Evolutionary conservation across 1,140 invertebrate species (phyloP).

Genomic region (Zaprionus vittiger): DNA sequence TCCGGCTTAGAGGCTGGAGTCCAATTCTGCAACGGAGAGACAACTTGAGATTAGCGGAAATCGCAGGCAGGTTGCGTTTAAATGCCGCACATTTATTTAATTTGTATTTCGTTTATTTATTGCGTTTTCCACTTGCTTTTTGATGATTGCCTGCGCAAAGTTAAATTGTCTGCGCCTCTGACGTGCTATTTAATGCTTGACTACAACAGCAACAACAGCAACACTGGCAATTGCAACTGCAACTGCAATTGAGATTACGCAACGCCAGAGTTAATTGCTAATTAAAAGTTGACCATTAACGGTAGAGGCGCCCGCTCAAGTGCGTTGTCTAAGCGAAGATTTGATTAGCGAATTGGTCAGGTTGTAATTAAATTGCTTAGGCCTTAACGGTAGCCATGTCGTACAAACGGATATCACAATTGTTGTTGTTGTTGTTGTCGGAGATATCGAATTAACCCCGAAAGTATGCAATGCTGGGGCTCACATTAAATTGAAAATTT

Average conservation of each 20-base stretch:
- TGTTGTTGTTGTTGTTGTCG: constrained; percentile 27
- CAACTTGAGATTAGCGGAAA: constrained; percentile 58
- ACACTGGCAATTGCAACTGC: constrained; percentile 11
- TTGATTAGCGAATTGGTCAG: constrained; percentile 31
- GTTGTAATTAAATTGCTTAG: constrained; percentile 27
- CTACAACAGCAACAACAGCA: not conserved
- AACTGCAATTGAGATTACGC: constrained; percentile 45
- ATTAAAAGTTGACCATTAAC: constrained; percentile 56
- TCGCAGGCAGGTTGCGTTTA: constrained; percentile 65
- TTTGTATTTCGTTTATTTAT: constrained; percentile 59
- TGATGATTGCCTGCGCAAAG: constrained; percentile 5
- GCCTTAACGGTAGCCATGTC: constrained; percentile 9
- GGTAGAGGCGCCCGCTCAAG: constrained; percentile 35
- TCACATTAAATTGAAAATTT: not conserved
- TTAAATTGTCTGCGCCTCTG: constrained; percentile 37
- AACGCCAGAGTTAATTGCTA: constrained; percentile 51
- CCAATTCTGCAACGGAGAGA: constrained; percentile 29
- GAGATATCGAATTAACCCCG: constrained; percentile 26
- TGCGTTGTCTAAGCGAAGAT: constrained; percentile 44
- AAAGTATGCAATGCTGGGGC: constrained; percentile 13
- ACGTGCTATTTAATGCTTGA: constrained; percentile 32
- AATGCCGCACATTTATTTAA: constrained; percentile 81
- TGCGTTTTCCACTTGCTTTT: constrained; percentile 29
- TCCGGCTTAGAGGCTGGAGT: constrained; percentile 7
- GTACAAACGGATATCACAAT: constrained; percentile 28